These are phyloP conservation scores for Epinephelus malabaricus DNA, from an alignment of 2,797 vertebrate genomes.

Conservation along the genomic window DNA sequence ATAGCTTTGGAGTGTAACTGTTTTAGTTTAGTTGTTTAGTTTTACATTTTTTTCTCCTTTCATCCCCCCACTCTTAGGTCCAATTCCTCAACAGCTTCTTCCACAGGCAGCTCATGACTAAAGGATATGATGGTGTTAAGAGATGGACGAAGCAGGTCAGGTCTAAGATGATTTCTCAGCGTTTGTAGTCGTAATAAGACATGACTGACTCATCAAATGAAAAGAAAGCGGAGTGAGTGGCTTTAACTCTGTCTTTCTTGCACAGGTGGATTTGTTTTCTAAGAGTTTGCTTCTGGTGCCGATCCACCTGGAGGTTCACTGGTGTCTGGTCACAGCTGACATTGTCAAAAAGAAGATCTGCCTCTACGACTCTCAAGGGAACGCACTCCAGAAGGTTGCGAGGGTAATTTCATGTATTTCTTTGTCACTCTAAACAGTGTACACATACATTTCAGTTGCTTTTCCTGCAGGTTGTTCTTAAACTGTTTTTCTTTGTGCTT, in stretches of 20 bases:
- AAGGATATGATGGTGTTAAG: slow-evolving; percentile 97
- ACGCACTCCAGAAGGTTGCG: slow-evolving; percentile 92
- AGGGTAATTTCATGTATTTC: slow-evolving; percentile 56
- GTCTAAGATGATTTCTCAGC: background rate
- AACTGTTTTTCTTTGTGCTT: background rate
- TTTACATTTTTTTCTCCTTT: background rate
- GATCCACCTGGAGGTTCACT: slow-evolving; percentile 97
- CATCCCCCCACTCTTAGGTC: slow-evolving; percentile 84
- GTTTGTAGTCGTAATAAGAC: background rate
- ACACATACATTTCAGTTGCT: background rate
- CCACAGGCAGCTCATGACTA: slow-evolving; percentile 97
- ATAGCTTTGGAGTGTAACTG: too few relatives aligned
- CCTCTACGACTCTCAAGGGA: slow-evolving; percentile 97
- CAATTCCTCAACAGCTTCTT: slow-evolving; percentile 99
- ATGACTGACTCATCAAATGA: background rate
- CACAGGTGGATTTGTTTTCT: slow-evolving; percentile 96
- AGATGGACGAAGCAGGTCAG: slow-evolving; percentile 98
- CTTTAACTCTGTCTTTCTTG: background rate
- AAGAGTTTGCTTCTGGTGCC: slow-evolving; percentile 95
- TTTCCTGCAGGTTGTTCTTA: background rate
- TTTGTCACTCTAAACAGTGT: too few relatives aligned
- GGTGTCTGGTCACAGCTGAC: slow-evolving; percentile 96
- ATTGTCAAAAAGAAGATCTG: slow-evolving; percentile 91
- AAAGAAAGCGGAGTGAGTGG: background rate
- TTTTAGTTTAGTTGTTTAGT: background rate